Evolutionary conservation across 2,888 invertebrate genomes (phyloP).

Genomic region (Sesia bembeciformis): DNA sequence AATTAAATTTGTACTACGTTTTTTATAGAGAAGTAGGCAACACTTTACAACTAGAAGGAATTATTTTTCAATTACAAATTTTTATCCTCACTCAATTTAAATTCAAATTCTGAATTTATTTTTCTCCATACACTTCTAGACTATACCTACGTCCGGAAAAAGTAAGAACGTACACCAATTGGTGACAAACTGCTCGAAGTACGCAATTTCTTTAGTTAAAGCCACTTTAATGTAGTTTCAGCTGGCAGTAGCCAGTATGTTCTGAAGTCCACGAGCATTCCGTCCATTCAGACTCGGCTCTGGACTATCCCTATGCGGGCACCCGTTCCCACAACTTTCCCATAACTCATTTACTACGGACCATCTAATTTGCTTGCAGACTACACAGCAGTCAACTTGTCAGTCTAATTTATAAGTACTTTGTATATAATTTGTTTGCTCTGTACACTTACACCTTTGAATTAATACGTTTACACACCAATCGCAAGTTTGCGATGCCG

Average conservation of each 20-base stretch:
- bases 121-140: too few relatives aligned
- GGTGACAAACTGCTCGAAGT: slow-evolving; percentile 7
- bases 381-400: slow-evolving; percentile 43
- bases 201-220: slow-evolving; percentile 18
- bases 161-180: too few relatives aligned
- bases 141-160: too few relatives aligned
- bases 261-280: slow-evolving; percentile 17
- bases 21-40: too few relatives aligned
- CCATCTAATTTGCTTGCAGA: slow-evolving; percentile 58
- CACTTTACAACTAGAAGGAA: too few relatives aligned
- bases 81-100: too few relatives aligned
- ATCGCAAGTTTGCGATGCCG: not conserved
- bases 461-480: not conserved
- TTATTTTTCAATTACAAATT: too few relatives aligned
- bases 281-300: slow-evolving; percentile 14
- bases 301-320: slow-evolving; percentile 34
- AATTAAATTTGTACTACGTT: too few relatives aligned
- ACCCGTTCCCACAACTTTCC: slow-evolving; percentile 37
- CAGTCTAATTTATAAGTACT: slow-evolving; percentile 40
- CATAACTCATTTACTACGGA: slow-evolving; percentile 59
- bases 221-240: slow-evolving; percentile 18
- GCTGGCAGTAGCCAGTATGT: slow-evolving; percentile 10
- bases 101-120: too few relatives aligned
- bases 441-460: not conserved
- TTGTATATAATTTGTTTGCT: slow-evolving; percentile 2